Conservation (phyloP, 1,140 invertebrate species). For the Harpegnathos saltator region DNA sequence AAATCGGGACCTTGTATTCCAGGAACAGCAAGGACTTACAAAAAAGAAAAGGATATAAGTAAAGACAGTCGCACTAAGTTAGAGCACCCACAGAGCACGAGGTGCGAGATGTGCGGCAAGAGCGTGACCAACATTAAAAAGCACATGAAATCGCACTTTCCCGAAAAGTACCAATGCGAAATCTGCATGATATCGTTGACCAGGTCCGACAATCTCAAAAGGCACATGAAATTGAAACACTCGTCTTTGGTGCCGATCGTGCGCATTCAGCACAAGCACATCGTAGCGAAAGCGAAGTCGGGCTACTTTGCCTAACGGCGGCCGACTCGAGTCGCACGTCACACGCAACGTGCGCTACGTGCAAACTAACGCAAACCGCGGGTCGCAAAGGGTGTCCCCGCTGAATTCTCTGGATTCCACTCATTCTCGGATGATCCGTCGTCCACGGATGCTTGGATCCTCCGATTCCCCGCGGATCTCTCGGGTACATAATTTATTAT, state of each 20-base stretch:
- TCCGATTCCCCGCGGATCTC: slow-evolving; percentile 7
- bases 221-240: slow-evolving; percentile 85
- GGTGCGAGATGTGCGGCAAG: slow-evolving; percentile 85
- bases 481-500: slow-evolving; percentile 37
- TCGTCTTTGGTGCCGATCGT: slow-evolving; percentile 81
- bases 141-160: slow-evolving; percentile 86
- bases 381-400: background rate
- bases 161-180: slow-evolving; percentile 85
- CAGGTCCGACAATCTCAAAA: slow-evolving; percentile 85
- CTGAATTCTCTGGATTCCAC: background rate
- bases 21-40: slow-evolving; percentile 83
- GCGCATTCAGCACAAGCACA: slow-evolving; percentile 84
- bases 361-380: slow-evolving; percentile 16
- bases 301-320: slow-evolving; percentile 80
- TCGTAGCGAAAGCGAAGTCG: slow-evolving; percentile 82
- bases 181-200: slow-evolving; percentile 86
- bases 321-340: slow-evolving; percentile 6
- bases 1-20: slow-evolving; percentile 83
- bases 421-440: background rate
- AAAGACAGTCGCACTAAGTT: slow-evolving; percentile 83
- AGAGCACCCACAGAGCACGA: slow-evolving; percentile 78
- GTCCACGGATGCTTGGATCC: background rate
- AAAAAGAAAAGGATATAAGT: slow-evolving; percentile 84
- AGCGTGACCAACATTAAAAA: slow-evolving; percentile 85
- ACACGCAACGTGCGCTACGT: background rate